Conservation (phyloP, 2,797 vertebrate genomes). For the Crocidura indochinensis region DNA sequence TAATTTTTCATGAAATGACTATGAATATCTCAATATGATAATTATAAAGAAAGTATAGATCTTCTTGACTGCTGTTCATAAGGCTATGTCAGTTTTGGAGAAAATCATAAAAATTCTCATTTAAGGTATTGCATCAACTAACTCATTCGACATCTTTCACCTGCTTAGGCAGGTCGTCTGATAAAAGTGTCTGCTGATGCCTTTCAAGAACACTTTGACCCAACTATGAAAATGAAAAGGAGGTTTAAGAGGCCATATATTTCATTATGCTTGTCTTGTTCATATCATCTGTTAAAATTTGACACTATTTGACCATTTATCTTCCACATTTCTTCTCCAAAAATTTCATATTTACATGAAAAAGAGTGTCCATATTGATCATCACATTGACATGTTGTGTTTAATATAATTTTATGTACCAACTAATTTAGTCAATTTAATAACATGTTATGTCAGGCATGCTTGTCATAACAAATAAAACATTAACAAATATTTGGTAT, state of each 20-base stretch:
- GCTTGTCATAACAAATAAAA: not conserved
- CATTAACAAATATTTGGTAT: not conserved
- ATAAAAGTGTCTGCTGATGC: not conserved
- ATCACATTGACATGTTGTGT: not conserved
- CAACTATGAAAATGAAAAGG: not conserved
- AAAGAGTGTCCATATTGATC: not conserved
- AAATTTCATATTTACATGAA: conserved; percentile 6
- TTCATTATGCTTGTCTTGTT: not conserved
- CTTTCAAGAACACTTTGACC: not conserved
- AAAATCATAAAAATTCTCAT: conserved; percentile 70
- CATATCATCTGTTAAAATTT: not conserved
- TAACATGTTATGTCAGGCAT: not conserved
- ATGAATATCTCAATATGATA: not conserved
- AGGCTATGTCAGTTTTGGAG: conserved; percentile 44
- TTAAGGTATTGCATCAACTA: conserved; percentile 52
- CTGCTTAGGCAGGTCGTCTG: no score
- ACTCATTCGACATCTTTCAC: conserved; percentile 54
- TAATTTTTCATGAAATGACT: not conserved
- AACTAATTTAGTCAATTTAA: not conserved
- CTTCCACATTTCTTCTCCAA: not conserved
- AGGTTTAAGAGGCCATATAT: not conserved
- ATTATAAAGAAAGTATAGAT: not conserved
- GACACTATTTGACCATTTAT: not conserved
- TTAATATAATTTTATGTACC: conserved; percentile 8
- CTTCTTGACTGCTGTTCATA: conserved; percentile 9